phyloP scores from a whole-genome alignment of 2,888 invertebrate species.

The Podabrus alpinus region DNA sequence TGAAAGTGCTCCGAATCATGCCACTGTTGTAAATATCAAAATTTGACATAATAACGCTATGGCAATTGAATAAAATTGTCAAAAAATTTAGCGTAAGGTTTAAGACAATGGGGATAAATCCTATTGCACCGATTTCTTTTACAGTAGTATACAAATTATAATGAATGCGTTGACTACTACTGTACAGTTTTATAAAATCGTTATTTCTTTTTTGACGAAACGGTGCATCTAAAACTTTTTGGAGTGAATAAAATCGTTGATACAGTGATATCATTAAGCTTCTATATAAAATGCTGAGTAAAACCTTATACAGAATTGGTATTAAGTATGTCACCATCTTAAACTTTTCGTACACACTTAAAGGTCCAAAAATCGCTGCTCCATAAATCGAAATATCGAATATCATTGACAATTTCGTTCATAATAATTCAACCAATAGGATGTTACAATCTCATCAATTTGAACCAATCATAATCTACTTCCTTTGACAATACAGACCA shows the following conservation, averaged over 20 bases:
- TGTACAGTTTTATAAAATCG: neutral
- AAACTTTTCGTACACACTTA: neutral
- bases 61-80: neutral
- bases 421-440: too few relatives aligned
- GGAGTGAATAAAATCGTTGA: neutral
- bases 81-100: neutral
- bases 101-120: neutral
- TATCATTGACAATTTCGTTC: too few relatives aligned
- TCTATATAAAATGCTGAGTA: neutral
- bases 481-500: too few relatives aligned
- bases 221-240: neutral
- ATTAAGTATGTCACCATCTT: neutral
- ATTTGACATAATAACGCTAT: neutral
- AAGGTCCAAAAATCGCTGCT: neutral
- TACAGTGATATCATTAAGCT: neutral
- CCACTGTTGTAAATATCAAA: neutral
- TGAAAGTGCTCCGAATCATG: fast-evolving
- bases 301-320: neutral
- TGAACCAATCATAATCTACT: too few relatives aligned
- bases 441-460: too few relatives aligned
- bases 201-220: neutral
- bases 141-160: neutral
- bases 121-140: too few relatives aligned
- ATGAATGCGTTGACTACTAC: neutral
- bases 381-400: too few relatives aligned